Conservation (phyloP, 2,888 invertebrate species). For the Melieria omissa region DNA sequence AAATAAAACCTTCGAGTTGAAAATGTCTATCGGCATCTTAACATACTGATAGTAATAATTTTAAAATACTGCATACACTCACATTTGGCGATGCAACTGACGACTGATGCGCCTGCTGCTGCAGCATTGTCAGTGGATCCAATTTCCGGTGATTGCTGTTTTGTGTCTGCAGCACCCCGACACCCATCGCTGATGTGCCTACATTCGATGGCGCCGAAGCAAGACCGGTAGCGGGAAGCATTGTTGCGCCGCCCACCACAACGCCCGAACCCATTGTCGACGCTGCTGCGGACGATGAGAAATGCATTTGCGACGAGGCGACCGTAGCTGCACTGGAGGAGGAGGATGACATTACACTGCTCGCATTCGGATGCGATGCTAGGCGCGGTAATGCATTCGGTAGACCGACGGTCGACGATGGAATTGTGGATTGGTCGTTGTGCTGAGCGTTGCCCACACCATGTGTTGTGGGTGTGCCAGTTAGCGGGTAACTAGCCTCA, state of each 20-base stretch:
- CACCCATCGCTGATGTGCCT: conserved; percentile 44
- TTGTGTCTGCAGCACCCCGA: conserved; percentile 47
- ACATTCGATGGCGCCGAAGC: conserved; percentile 52
- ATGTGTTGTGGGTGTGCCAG: conserved; percentile 65
- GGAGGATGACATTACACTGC: conserved; percentile 48
- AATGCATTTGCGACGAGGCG: conserved; percentile 56
- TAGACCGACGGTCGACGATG: conserved; percentile 59
- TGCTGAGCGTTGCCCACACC: conserved; percentile 48
- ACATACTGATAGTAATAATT: not conserved
- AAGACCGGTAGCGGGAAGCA: conserved; percentile 58
- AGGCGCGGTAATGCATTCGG: conserved; percentile 71
- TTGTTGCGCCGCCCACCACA: conserved; percentile 57
- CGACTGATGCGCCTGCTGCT: conserved; percentile 50
- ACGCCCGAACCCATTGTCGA: conserved; percentile 41
- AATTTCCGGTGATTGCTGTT: conserved; percentile 49
- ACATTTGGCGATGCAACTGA: conserved; percentile 47
- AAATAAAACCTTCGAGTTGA: not conserved
- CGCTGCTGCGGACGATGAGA: conserved; percentile 46
- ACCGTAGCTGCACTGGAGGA: conserved; percentile 39
- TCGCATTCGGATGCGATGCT: conserved; percentile 65
- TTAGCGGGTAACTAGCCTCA: conserved; percentile 76
- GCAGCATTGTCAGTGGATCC: conserved; percentile 45
- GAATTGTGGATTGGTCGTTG: conserved; percentile 50
- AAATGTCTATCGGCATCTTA: not conserved
- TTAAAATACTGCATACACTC: conserved; percentile 5